Conservation (phyloP, 2,113 vertebrate genomes). For the Antechinus stuartii region DNA sequence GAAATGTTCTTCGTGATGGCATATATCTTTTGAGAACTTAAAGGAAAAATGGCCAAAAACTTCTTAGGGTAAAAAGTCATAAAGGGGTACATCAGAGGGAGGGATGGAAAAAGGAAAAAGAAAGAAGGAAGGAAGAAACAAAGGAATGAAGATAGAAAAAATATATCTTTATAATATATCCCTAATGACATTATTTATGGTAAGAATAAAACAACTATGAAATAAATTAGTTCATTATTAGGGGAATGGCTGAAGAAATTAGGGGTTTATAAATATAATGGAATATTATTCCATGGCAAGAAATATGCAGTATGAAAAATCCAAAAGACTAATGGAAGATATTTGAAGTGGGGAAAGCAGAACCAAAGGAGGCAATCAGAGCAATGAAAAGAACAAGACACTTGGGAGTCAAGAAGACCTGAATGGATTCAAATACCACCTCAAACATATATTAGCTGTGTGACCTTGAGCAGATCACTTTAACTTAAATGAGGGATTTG, state of each 20-base stretch:
- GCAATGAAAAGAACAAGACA: neutral
- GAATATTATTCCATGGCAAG: neutral
- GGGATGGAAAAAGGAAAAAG: no score
- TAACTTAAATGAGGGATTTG: neutral
- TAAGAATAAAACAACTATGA: neutral
- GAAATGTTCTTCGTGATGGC: no score
- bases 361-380: neutral
- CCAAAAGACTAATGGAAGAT: neutral
- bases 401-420: neutral
- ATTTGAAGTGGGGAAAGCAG: neutral
- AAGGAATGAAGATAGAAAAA: neutral
- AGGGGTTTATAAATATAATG: neutral
- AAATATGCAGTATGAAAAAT: neutral
- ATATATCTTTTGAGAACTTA: no score
- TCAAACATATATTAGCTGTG: neutral
- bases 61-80: no score
- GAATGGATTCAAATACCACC: neutral
- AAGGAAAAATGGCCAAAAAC: no score
- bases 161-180: neutral
- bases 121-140: no score
- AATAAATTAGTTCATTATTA: neutral
- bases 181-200: no score
- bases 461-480: neutral
- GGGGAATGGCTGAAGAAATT: neutral
- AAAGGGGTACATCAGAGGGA: no score